Conservation (phyloP, 2,113 vertebrate species). For the Larimichthys crocea region DNA sequence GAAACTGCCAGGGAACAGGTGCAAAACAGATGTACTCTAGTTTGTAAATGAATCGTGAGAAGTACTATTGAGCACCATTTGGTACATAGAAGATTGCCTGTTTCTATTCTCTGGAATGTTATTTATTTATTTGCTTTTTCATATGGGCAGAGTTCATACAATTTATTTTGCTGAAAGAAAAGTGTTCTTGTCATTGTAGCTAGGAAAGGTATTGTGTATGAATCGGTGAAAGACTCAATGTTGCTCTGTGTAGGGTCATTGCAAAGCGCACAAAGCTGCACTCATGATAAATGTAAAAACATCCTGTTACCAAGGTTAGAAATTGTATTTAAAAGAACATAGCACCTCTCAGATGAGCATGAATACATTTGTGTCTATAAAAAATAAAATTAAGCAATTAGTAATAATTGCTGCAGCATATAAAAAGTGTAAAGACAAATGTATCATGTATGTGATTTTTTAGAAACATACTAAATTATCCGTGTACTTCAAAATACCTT, state of each 20-base stretch:
- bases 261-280: not conserved
- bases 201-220: not conserved
- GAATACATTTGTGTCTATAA: not conserved
- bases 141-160: not conserved
- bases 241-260: not conserved
- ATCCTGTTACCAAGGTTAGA: not conserved
- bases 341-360: not conserved
- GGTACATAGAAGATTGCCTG: not conserved
- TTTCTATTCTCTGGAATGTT: not conserved
- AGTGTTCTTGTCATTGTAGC: not conserved
- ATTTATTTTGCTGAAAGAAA: not conserved
- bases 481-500: not conserved
- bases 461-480: not conserved
- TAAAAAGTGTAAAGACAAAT: not conserved
- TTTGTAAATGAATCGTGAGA: not conserved
- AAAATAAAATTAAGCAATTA: not conserved
- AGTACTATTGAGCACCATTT: not conserved
- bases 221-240: not conserved
- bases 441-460: not conserved
- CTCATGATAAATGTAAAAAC: not conserved
- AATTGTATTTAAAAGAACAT: not conserved
- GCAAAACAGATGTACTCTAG: not conserved
- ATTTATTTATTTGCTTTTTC: not conserved
- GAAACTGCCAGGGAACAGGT: slow-evolving; percentile 91
- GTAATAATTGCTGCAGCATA: not conserved